Percentiles rank a stretch among this genome's conserved stretches.
Evolutionary conservation across 2,888 invertebrate genomes (phyloP).

Genomic region (Agrilus biguttatus): DNA sequence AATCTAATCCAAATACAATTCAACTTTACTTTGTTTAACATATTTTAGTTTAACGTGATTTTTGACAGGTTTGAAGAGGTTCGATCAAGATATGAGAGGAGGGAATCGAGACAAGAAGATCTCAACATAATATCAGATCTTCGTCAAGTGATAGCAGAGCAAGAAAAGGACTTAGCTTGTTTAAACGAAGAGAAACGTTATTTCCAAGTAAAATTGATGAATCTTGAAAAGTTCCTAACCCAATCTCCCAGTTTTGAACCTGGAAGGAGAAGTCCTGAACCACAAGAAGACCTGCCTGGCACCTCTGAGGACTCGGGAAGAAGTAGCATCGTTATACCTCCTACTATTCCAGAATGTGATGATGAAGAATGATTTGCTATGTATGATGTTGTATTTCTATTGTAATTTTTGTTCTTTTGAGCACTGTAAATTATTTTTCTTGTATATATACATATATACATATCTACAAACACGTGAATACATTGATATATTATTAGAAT

Average conservation of each 20-base stretch:
- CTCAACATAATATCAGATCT: slow-evolving; percentile 39
- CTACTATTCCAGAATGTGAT: slow-evolving; percentile 29
- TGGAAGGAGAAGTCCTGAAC: not conserved
- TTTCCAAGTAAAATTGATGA: slow-evolving; percentile 37
- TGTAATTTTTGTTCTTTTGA: slow-evolving; percentile 6
- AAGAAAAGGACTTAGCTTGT: slow-evolving; percentile 40
- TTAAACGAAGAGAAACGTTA: slow-evolving; percentile 42
- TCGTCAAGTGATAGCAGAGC: slow-evolving; percentile 39
- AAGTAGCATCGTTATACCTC: slow-evolving; percentile 17
- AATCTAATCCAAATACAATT: not conserved
- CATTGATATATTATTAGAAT: slow-evolving; percentile 3
- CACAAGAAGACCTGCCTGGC: not conserved
- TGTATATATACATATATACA: slow-evolving; percentile 6
- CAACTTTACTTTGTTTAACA: not conserved
- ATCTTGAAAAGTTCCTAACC: slow-evolving; percentile 11
- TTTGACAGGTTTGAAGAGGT: slow-evolving; percentile 39
- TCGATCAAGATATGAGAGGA: slow-evolving; percentile 39
- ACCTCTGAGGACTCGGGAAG: no score
- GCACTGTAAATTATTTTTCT: slow-evolving; percentile 7
- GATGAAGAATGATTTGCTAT: slow-evolving; percentile 14
- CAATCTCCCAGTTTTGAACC: no score
- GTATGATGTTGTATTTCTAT: slow-evolving; percentile 3
- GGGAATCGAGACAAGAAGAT: slow-evolving; percentile 42
- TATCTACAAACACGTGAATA: slow-evolving; percentile 3
- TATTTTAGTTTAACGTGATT: slow-evolving; percentile 2